Evolutionary conservation across 2,113 vertebrate genomes (phyloP), one percentile per base, ranked within the genome.

Genomic region (Ascaphus truei): DNA sequence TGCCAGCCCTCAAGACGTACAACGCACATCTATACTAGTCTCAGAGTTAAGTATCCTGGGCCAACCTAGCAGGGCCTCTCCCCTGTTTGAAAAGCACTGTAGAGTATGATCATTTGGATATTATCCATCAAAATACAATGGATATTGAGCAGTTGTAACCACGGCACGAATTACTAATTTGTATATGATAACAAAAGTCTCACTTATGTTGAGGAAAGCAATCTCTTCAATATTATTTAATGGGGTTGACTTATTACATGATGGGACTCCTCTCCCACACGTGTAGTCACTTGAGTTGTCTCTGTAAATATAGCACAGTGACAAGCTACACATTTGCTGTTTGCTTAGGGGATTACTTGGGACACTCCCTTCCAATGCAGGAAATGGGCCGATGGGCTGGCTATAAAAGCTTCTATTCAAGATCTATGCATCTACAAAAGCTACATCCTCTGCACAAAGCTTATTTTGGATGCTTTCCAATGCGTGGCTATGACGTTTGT

Each of bases 341-440:
- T 86, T 85, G 75, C 81, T 78, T 73, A 55, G 72, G 77, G 43
- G 2, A 0, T 60, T 75, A 69, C 71, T 11, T 78, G 79, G 86
- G 83, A 86, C 74, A 79, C 84, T 89, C 85, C 86, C 88, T 90
- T 88, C 80, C 84, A 89, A 67, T 23, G 74, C 72, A 90, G 88
- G 88, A 92, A 91, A 84, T 80, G 71, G 76, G 66, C 74, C 22
- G 77, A 81, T 84, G 81, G 82, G n/a, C n/a, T 63, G 81, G 82
- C 62, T 77, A 73, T 76, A 72, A 81, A 75, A 79, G 81, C 81
- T 85, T 73, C 81, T 1, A 31, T 81, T 85, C 76, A 73, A 77
- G 75, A 81, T 76, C 71, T 83, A 87, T 79, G 68, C 83, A 81
- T 83, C 74, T 76, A 83, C 80, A 77, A 85, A 86, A 84, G 83